Evolutionary conservation across 2,797 vertebrate genomes (phyloP), one percentile per base, ranked within the genome.

Genomic region (Pseudotriccus pelzelni): DNA sequence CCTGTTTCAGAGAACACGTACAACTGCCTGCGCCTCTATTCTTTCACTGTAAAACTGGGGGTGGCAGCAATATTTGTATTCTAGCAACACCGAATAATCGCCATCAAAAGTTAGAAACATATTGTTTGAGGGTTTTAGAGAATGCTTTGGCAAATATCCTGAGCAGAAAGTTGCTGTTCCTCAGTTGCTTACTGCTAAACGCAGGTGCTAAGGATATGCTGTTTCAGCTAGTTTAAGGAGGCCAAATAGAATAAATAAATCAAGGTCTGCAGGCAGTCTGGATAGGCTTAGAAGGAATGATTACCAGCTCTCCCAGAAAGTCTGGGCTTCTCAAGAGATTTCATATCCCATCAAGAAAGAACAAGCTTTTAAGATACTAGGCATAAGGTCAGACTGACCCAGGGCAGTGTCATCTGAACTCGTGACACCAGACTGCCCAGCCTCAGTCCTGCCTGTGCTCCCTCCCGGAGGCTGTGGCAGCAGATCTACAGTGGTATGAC

Each of bases 341-440:
- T 83, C 3, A 32, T 63, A 73, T 80, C n/a, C 68, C 64, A 44
- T 14, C 50, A 76, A 68, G 53, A 15, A 28, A 58, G 46, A 87
- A 39, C 1, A 8, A 92, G n/a, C 7, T 44, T 17, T 46, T 70
- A 58, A 32, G 34, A 47, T 21, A 25, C 10, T 7, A 77, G 15
- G 60, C n/a, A 74, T 6, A 67, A 73, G 47, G 10, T 23, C 55
- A 90, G 44, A 21, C 19, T 39, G 49, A 72, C 9, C 19, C 0
- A 0, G 9, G 6, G 32, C 32, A 49, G 7, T 1, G 9, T 34
- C 34, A 30, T 64, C 20, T 24, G 24, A 55, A 32, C 44, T 23
- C 24, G 14, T 63, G 32, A 74, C 47, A 56, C 37, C 14, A 59
- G 23, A 7, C 21, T 37, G 52, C 34, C 14, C 49, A 27, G 19